Conservation (phyloP, 2,888 invertebrate genomes). For the Shargacucullia verbasci region DNA sequence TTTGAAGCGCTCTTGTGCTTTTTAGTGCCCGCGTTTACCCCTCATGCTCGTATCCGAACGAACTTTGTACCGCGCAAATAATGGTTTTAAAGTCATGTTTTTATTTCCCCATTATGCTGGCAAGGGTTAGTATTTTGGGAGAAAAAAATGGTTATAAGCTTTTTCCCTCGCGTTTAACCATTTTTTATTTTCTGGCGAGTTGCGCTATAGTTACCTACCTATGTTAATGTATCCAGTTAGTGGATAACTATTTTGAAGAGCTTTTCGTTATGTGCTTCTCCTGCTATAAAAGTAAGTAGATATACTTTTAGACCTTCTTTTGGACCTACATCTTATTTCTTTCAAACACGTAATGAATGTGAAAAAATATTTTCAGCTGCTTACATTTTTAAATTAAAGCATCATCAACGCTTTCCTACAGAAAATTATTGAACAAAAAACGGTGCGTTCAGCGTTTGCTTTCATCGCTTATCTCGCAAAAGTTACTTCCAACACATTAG, state of each 20-base stretch:
- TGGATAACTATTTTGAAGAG: slow-evolving; percentile 3
- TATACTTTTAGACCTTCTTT: too few species aligned
- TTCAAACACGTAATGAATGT: not conserved
- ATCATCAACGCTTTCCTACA: slow-evolving; percentile 49
- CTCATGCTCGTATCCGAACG: slow-evolving; percentile 68
- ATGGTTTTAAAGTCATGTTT: slow-evolving; percentile 74
- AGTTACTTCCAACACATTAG: slow-evolving; percentile 86
- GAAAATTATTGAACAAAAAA: slow-evolving; percentile 67
- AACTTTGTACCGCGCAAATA: slow-evolving; percentile 70
- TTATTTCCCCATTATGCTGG: slow-evolving; percentile 60
- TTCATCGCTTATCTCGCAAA: slow-evolving; percentile 81
- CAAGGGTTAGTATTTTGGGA: slow-evolving; percentile 64
- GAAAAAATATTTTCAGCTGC: slow-evolving; percentile 15
- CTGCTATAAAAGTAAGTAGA: not conserved
- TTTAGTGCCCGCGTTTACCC: slow-evolving; percentile 87
- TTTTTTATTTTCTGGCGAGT: slow-evolving; percentile 17
- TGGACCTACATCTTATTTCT: too few species aligned
- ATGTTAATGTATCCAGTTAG: slow-evolving; percentile 6
- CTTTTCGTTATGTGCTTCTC: not conserved
- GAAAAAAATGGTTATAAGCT: slow-evolving; percentile 43
- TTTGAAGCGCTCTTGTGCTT: slow-evolving; percentile 83
- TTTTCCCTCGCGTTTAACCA: slow-evolving; percentile 17
- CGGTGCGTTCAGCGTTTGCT: slow-evolving; percentile 71
- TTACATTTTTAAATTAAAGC: slow-evolving; percentile 49
- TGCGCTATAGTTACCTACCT: slow-evolving; percentile 15